Evolutionary conservation across 1,140 invertebrate species (phyloP), one percentile per base, ranked within the genome.

Genomic region (Drosophila arizonae): DNA sequence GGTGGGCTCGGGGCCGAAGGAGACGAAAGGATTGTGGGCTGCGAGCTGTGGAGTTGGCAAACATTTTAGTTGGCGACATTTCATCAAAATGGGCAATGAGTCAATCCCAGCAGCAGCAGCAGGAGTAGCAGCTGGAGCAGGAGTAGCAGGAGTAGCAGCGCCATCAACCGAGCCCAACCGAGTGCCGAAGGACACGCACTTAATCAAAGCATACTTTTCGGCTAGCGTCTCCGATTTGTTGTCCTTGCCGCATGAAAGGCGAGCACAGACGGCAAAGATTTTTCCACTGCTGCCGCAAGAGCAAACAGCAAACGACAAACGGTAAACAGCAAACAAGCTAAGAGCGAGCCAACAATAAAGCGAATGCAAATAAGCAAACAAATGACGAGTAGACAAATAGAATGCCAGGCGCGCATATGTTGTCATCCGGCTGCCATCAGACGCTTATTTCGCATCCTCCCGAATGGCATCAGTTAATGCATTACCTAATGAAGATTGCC

Each of bases 21-120:
- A 5, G 13, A 13, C 33, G 11, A 39, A 76, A 56, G 57, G 51
- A 51, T 30, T 17, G 15, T 3, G 45, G 10, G 9, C 8, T 10
- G 24, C 6, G 48, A 28, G 56, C 45, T 43, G 33, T 57, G 45
- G 73, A 43, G 73, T 73, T 63, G 69, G 64, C 55, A 76, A 65
- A 64, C 71, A 81, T 79, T 81, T 81, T 78, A 79, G 80, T 69
- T 79, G 80, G 80, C 76, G 81, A 85, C 81, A 85, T 80, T 85
- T 69, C 74, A 75, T 85, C 81, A 85, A 85, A 84, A 85, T 86
- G 81, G 81, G 62, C 74, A 80, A 85, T 85, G 81, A 85, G 81
- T 85, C 81, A 85, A 86, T 85, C 63, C 55, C 61, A 43, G 43
- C 45, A 39, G n/a, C 10, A 26, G 62, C 30, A 56, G 24, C 17